Conservation (phyloP, 1,140 invertebrate genomes). For the Drosophila auraria region DNA sequence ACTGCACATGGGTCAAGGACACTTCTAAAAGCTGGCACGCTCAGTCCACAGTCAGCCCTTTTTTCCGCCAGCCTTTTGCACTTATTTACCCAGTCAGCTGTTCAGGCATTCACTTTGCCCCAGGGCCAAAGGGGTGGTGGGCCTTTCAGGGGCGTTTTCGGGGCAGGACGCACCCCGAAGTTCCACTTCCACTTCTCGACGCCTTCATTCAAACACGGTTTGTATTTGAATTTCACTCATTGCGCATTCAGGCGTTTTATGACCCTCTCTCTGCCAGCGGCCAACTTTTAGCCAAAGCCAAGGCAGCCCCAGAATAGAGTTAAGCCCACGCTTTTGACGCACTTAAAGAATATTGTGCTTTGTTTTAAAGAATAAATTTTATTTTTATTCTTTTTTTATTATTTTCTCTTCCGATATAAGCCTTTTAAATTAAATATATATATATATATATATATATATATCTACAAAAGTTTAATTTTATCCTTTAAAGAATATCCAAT, state of each 20-base stretch:
- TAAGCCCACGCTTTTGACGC: not conserved
- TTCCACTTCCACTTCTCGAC: constrained; percentile 61
- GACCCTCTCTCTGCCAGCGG: constrained; percentile 39
- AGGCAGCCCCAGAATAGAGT: constrained; percentile 21
- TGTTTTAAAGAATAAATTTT: constrained; percentile 4
- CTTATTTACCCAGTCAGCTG: constrained; percentile 69
- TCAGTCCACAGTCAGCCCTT: not conserved
- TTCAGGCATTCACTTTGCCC: constrained; percentile 53
- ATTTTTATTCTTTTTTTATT: too few relatives aligned
- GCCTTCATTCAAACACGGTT: constrained; percentile 69
- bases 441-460: too few relatives aligned
- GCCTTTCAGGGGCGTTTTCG: not conserved
- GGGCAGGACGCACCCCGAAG: not conserved
- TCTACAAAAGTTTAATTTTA: not conserved
- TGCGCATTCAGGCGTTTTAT: constrained; percentile 76
- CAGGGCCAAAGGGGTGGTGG: not conserved
- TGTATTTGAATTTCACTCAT: constrained; percentile 69
- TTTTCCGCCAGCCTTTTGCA: constrained; percentile 37
- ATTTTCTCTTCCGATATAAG: too few relatives aligned
- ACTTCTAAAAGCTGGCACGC: constrained; percentile 40
- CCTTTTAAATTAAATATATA: not conserved
- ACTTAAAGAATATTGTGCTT: constrained; percentile 1
- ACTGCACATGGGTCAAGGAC: constrained; percentile 61
- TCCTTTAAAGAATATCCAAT: not conserved
- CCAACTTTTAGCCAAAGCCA: constrained; percentile 52